Conservation (phyloP, 92 coral and sea anemone genomes). For the Porites cylindrica region DNA sequence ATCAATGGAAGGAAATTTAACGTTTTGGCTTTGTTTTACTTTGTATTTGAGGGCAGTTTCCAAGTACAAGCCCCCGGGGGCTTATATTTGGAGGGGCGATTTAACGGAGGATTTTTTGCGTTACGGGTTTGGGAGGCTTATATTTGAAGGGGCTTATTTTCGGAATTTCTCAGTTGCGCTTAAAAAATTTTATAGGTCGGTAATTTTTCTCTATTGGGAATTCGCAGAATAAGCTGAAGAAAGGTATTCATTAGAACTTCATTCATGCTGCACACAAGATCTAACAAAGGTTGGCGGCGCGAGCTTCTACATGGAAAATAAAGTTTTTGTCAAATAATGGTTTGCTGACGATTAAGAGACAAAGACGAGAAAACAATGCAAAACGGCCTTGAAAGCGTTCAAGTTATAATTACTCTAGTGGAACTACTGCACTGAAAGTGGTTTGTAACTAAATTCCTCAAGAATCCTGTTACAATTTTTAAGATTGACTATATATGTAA, state of each 20-base stretch:
- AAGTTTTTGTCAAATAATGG: conserved; percentile 26
- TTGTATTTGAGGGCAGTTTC: no score
- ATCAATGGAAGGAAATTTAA: no score
- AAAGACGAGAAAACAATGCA: conserved; percentile 20
- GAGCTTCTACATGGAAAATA: conserved; percentile 34
- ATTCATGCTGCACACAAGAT: conserved; percentile 12
- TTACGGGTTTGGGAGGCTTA: no score
- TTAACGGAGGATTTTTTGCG: no score
- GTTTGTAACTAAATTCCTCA: conserved; percentile 24
- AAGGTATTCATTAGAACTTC: conserved; percentile 8
- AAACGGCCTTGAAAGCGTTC: conserved; percentile 35
- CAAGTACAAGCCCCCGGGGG: no score
- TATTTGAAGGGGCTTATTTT: no score
- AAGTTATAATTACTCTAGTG: conserved; percentile 26
- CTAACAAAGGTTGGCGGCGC: conserved; percentile 16
- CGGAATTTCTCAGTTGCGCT: background rate
- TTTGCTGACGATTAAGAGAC: conserved; percentile 26
- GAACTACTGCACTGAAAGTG: conserved; percentile 38
- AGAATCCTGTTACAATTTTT: conserved; percentile 16
- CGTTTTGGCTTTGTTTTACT: no score
- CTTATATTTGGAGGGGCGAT: no score
- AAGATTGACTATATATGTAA: background rate
- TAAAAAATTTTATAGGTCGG: conserved; percentile 12
- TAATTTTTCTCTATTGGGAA: background rate
- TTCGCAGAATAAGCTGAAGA: conserved; percentile 1